Base-by-base conservation (phyloP, 2,888 invertebrate species). In the Bhutanitis thaidina region DNA sequence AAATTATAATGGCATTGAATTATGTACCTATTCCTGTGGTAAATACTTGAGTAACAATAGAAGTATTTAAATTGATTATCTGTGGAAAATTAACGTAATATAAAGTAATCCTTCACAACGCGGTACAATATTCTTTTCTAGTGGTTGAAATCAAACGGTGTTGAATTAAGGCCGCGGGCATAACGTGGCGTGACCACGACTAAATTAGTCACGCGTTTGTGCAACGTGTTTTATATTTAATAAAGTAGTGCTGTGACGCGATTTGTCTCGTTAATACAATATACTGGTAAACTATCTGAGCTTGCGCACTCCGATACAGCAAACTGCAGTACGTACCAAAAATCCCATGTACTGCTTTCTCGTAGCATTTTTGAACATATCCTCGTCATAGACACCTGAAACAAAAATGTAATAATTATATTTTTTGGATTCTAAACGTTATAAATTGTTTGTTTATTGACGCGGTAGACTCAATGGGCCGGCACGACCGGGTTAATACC, bases 191-290 rank as follows among this genome's bases (percentile, higher is more conserved):
- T 47, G 44, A 52, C 49, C 39, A 50, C 44, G 14, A 41, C 41
- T 43, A 43, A 51, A 56, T 53, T 47, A 55, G 36, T 52, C 52
- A 52, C 49, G 49, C 54, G 54, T 49, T 32, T 41, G 43, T 32
- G 32, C 49, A 27, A 39, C 37, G 37, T 48, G 49, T 35, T 52
- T 32, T 39, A 43, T 34, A 51, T 43, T 49, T 20, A 47, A 54
- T 49, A 45, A 16, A 38, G 45, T 25, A 39, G 32, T 8, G 35
- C 12, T 36, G 47, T 29, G 34, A 44, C 41, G 34, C 39, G 47
- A 46, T 55, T 36, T 43, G 47, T 39, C 45, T 54, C 47, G 9
- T 30, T 46, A 34, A 37, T 41, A 49, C 46, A 49, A 49, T 49
- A 57, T 3, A 20, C 52, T 54, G 37, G 43, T 53, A 51, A 37